Evolutionary conservation across 2,797 vertebrate species (phyloP).

Genomic region (Ceryle rudis): DNA sequence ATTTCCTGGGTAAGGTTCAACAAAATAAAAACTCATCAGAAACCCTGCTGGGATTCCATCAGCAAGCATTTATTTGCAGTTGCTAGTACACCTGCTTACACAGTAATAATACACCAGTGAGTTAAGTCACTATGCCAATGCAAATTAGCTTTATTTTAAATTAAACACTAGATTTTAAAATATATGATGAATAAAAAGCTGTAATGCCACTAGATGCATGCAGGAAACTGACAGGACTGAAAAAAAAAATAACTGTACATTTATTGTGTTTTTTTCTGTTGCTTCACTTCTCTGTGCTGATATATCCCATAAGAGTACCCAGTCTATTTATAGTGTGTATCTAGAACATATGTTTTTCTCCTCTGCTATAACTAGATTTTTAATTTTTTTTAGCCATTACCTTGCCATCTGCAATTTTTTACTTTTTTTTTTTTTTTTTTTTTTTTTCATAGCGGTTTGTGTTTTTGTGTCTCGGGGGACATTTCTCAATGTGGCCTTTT

Average conservation of each 20-base stretch:
- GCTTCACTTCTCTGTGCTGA: constrained; percentile 39
- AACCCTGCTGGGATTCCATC: constrained; percentile 83
- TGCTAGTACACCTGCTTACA: constrained; percentile 81
- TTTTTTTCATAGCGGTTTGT: too few relatives aligned
- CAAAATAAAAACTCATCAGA: constrained; percentile 83
- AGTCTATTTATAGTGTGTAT: constrained; percentile 64
- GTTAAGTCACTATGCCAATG: constrained; percentile 79
- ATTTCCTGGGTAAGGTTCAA: constrained; percentile 82
- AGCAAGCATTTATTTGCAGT: constrained; percentile 83
- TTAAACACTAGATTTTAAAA: constrained; percentile 65
- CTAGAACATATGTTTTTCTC: constrained; percentile 67
- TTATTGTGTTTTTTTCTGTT: constrained; percentile 16
- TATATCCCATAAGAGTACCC: constrained; percentile 35
- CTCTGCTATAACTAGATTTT: constrained; percentile 36
- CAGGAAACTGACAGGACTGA: neutral
- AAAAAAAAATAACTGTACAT: neutral
- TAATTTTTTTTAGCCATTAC: neutral
- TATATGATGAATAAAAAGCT: neutral
- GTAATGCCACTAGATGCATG: neutral
- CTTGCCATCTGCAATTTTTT: constrained; percentile 28
- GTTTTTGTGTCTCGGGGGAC: too few relatives aligned
- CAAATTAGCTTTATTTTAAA: constrained; percentile 81
- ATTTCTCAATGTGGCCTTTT: too few relatives aligned
- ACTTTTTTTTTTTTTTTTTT: neutral
- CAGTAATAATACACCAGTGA: constrained; percentile 80